Base-by-base conservation (phyloP, 2,888 invertebrate genomes). In the Deilephila elpenor region DNA sequence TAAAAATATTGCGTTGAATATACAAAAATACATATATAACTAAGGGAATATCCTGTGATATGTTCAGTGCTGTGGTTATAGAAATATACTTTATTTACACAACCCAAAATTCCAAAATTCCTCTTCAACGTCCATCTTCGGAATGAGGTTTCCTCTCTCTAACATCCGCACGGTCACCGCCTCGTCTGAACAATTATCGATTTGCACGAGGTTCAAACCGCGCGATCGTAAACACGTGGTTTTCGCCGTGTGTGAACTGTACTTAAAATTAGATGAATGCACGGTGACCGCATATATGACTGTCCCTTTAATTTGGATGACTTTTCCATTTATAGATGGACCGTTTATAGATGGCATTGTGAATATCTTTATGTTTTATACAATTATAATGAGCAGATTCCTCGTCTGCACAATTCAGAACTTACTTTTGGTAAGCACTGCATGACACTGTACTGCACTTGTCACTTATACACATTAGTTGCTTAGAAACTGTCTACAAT, bases 151-250 rank as follows among this genome's bases (percentile, higher is more conserved):
- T 14, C 25, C 29, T 56, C 29, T 14, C 14, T 14, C 14, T 29
- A 17, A 60, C 29, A 60, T 29, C 60, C 25, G 29, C 14, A 60
- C 56, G 56, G 60, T 60, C 60, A 60, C 60, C 60, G 25, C 60
- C 25, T 29, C 60, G 17, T 60, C 60, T 25, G 25, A 29, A 60
- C 60, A 29, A 56, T 56, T 56, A 56, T 60, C 25, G 60, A 60
- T 60, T 60, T 56, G 17, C 60, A 60, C 60, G 29, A 29, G 60
- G 29, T 14, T 60, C 14, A 60, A 60, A 29, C 60, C 60, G 29
- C 60, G 60, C 60, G 60, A 29, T 60, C 29, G 60, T 60, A 29
- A 29, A 60, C 29, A 29, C 60, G 14, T 17, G 29, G 60, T 60
- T 25, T 29, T 25, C 17, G 3, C 17, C 56, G 56, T 56, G 60